Percentiles rank a stretch among this genome's conserved stretches.
Conservation (phyloP, 2,113 vertebrate genomes). For the Hipposideros armiger region DNA sequence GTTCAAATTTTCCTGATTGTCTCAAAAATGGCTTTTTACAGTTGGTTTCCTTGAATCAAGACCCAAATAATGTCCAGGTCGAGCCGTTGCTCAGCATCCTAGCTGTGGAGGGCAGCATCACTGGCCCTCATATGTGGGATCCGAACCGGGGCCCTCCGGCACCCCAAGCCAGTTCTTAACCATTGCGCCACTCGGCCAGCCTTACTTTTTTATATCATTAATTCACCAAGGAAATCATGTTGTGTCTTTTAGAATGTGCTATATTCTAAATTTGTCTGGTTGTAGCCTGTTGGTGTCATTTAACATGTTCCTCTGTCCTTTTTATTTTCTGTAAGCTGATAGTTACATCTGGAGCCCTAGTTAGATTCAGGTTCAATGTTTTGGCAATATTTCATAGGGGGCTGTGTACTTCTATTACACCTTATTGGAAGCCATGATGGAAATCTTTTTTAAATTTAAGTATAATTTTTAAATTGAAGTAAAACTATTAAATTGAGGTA, state of each 20-base stretch:
- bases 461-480: not conserved
- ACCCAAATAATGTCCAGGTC: not conserved
- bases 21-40: constrained; percentile 52
- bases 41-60: not conserved
- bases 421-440: not conserved
- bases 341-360: not conserved
- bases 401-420: not conserved
- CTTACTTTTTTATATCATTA: not conserved
- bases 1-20: constrained; percentile 26
- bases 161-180: too few relatives aligned
- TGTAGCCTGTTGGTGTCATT: constrained; percentile 31
- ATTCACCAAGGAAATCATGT: not conserved
- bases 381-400: constrained; percentile 8
- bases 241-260: not conserved
- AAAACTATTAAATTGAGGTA: constrained; percentile 6
- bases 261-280: constrained; percentile 45
- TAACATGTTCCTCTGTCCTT: constrained; percentile 18
- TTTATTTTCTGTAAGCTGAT: constrained; percentile 38
- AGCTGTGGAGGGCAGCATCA: too few relatives aligned
- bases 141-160: too few relatives aligned
- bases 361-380: constrained; percentile 23
- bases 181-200: too few relatives aligned
- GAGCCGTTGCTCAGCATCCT: too few relatives aligned
- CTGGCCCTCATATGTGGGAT: too few relatives aligned
- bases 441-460: not conserved